Conservation (phyloP, 2,888 invertebrate species). For the Pollenia griseotomentosa region DNA sequence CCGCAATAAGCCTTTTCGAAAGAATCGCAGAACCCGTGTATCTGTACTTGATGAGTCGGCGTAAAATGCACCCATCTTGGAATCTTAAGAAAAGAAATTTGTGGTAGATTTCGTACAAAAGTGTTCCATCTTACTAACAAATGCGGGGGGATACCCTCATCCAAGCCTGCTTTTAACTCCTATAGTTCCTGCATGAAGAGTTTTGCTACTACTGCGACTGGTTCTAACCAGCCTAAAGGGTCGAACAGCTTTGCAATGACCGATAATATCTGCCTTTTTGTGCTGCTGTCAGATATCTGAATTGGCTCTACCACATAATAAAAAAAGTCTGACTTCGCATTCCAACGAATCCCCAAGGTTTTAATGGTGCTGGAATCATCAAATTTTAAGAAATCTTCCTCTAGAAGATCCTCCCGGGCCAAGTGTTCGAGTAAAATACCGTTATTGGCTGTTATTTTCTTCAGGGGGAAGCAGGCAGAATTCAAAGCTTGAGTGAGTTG, state of each 20-base stretch:
- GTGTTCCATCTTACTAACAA: not conserved
- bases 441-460: constrained; percentile 1
- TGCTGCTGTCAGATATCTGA: not conserved
- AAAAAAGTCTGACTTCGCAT: constrained; percentile 4
- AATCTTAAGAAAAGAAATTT: constrained; percentile 26
- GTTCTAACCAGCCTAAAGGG: not conserved
- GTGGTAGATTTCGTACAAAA: not conserved
- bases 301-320: not conserved
- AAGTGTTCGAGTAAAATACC: not conserved
- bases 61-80: constrained; percentile 38
- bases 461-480: not conserved
- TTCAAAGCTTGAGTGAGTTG: not conserved
- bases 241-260: constrained; percentile 1
- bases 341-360: constrained; percentile 15
- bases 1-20: not conserved
- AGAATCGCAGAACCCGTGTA: constrained; percentile 58
- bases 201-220: not conserved
- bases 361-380: constrained; percentile 2
- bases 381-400: not conserved
- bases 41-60: not conserved
- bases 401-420: not conserved
- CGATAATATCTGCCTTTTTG: constrained; percentile 22
- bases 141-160: not conserved
- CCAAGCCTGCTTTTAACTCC: not conserved
- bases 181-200: not conserved